Base-by-base conservation (phyloP, 2,888 invertebrate species). In the Drosophila picticornis region DNA sequence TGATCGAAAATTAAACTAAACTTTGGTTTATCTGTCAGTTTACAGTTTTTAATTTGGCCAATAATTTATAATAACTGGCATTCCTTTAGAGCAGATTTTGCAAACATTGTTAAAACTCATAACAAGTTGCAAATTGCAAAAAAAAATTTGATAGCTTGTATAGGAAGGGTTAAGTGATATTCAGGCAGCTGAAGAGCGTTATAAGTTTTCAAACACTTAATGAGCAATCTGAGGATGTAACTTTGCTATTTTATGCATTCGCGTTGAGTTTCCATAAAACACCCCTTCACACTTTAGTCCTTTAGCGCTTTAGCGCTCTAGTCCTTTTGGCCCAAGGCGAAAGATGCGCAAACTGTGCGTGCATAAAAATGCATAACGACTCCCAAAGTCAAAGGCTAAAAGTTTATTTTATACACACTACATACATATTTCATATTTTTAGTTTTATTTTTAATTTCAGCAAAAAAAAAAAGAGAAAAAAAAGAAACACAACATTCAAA, bases 301-400 rank as follows among this genome's bases (percentile, higher is more conserved):
- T 43, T 31, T 40, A 40, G 31, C 56, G 25, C 55, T 55, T 61
- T 57, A 4, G 32, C 51, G 34, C 38, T 34, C 31, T 31, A 36
- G 29, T 66, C 43, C 67, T 59, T 59, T 32, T 38, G 38, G 58
- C 75, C 32, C 75, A 80, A 67, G 80, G 77, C 52, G 77, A 69
- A 53, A 57, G 63, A 63, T 52, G 70, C 40, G 75, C 58, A 68
- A 69, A 64, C 62, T 71, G 58, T 56, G 67, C 76, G 70, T 66
- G 76, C 75, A 72, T 71, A 72, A 83, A 80, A 83, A 80, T 79
- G 77, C 78, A 83, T 80, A 78, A 88, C 72, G 79, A 71, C 71
- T 56, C 68, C 67, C 79, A 86, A 75, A 86, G 84, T 86, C 88
- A 88, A 85, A 88, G 81, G 70, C 65, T 75, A 80, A 83, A 85